phyloP scores from a whole-genome alignment of 1,140 invertebrate genomes.

The Lepidurus arcticus region DNA sequence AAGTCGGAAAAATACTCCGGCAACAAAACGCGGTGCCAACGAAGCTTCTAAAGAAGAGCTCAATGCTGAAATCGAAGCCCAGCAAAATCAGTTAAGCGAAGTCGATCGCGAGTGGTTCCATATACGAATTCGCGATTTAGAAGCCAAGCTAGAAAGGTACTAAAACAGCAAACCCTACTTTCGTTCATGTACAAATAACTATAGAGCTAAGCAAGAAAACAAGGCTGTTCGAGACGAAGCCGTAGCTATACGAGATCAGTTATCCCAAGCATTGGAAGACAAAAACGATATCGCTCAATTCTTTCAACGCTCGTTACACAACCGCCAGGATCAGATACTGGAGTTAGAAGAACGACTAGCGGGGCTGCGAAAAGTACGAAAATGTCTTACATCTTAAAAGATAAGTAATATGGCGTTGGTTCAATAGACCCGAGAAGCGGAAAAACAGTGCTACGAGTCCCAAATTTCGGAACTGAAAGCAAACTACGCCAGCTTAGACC shows the following conservation, averaged over 20 bases:
- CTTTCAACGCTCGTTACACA: slow-evolving; percentile 27
- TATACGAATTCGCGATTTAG: slow-evolving; percentile 31
- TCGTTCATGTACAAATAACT: background rate
- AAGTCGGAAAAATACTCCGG: background rate
- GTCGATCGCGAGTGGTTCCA: slow-evolving; percentile 30
- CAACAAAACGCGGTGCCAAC: background rate
- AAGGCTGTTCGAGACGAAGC: slow-evolving; percentile 17
- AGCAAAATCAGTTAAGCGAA: slow-evolving; percentile 25
- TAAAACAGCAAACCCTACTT: background rate
- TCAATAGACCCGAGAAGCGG: slow-evolving; percentile 23
- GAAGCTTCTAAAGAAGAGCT: background rate
- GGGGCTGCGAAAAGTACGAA: slow-evolving; percentile 26
- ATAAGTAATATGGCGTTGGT: background rate
- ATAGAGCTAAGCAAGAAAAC: slow-evolving; percentile 17
- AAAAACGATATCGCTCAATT: slow-evolving; percentile 30
- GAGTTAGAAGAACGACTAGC: slow-evolving; percentile 27
- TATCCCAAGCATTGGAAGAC: slow-evolving; percentile 11
- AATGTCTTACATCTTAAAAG: background rate
- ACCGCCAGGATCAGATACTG: slow-evolving; percentile 22
- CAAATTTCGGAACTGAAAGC: background rate
- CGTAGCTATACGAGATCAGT: background rate
- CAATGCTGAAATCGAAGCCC: slow-evolving; percentile 8
- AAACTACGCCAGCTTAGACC: slow-evolving; percentile 31
- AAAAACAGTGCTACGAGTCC: slow-evolving; percentile 25
- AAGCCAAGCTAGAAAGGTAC: slow-evolving; percentile 30